Conservation (phyloP, 2,113 vertebrate species). For the Poeciliopsis occidentalis region DNA sequence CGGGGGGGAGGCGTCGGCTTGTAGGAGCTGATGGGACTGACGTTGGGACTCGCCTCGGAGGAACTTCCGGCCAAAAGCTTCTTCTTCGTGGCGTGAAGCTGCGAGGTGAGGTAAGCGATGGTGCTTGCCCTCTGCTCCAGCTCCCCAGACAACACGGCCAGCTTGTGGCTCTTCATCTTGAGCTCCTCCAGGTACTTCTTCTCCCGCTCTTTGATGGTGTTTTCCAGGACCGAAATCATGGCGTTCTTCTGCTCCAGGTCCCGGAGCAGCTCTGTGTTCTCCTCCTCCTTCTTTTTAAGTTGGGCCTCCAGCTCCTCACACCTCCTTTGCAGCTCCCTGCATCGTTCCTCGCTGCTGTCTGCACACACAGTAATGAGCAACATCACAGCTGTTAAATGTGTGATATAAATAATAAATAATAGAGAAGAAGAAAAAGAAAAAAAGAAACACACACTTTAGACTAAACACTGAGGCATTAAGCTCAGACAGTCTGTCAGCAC, state of each 20-base stretch:
- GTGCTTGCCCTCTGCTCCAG: conserved; percentile 95
- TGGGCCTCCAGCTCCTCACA: conserved; percentile 93
- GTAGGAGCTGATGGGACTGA: conserved; percentile 84
- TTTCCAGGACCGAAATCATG: conserved; percentile 91
- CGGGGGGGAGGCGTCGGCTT: conserved; percentile 86
- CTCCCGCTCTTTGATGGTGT: conserved; percentile 92
- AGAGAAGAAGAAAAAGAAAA: not conserved
- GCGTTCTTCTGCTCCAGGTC: conserved; percentile 95
- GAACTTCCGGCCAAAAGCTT: conserved; percentile 86
- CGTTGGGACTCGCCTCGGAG: conserved; percentile 84
- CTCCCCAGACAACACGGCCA: conserved; percentile 90
- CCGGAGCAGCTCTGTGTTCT: conserved; percentile 87
- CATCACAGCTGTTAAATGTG: not conserved
- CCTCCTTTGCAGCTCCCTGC: conserved; percentile 85
- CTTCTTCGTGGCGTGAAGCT: conserved; percentile 94
- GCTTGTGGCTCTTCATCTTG: conserved; percentile 95
- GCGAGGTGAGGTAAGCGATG: conserved; percentile 93
- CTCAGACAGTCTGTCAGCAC: conserved; percentile 40
- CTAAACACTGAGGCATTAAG: conserved; percentile 40
- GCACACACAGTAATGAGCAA: conserved; percentile 8
- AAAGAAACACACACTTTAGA: not conserved
- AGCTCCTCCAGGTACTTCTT: conserved; percentile 97
- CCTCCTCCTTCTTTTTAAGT: conserved; percentile 88
- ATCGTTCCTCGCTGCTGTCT: conserved; percentile 81
- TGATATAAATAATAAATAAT: not conserved